phyloP scores from a whole-genome alignment of 2,888 invertebrate species.

The Acrocyrtus sp. region DNA sequence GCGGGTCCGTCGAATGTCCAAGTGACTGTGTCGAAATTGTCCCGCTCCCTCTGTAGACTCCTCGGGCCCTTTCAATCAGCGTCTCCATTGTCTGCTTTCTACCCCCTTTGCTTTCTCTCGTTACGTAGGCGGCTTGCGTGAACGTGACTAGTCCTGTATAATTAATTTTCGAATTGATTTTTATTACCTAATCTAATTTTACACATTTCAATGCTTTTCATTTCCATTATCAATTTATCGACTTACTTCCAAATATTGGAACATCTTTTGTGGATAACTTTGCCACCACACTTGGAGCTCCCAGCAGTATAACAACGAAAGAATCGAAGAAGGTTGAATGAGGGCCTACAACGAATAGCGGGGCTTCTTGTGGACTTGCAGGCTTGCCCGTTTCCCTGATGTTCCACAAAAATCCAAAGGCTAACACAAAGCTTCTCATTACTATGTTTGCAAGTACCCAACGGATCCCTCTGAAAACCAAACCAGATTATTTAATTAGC shows the following conservation, averaged over 20 bases:
- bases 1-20: conserved; percentile 97
- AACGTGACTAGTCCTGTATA: conserved; percentile 86
- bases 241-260: conserved; percentile 91
- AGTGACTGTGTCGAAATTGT: conserved; percentile 86
- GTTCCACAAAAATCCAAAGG: conserved; percentile 84
- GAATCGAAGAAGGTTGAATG: conserved; percentile 90
- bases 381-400: conserved; percentile 77
- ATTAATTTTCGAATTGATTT: conserved; percentile 4
- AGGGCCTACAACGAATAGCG: conserved; percentile 77
- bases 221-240: too few species aligned
- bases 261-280: conserved; percentile 84
- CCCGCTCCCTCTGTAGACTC: conserved; percentile 66
- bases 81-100: conserved; percentile 77
- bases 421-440: conserved; percentile 80
- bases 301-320: conserved; percentile 54
- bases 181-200: not conserved
- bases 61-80: conserved; percentile 79
- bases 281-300: conserved; percentile 87
- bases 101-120: conserved; percentile 92
- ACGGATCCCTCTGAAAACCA: conserved; percentile 47
- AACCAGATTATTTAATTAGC: too few species aligned
- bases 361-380: conserved; percentile 80
- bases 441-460: conserved; percentile 64
- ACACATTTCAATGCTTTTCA: too few species aligned
- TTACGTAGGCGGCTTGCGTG: conserved; percentile 95